Base-by-base conservation (phyloP, 2,797 vertebrate genomes). In the Perodicticus potto region DNA sequence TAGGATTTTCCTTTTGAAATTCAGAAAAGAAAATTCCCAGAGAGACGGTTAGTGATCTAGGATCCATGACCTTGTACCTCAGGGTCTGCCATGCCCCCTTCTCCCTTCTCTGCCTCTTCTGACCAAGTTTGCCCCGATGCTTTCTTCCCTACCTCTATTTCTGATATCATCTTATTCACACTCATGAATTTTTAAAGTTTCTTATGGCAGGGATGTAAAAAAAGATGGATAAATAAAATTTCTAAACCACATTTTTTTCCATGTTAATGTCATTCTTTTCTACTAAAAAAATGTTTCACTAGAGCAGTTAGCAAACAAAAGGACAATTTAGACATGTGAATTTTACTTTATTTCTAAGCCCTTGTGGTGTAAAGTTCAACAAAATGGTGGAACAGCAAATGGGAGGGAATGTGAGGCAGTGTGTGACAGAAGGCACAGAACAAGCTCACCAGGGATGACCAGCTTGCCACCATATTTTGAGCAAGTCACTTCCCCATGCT, bases 251-350 rank as follows among this genome's bases (percentile, higher is more conserved):
- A 37, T 91, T 82, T 74, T 85, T 80, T 74, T 85, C 76, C n/a
- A 53, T 91, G 85, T 82, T 29, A 63, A 16, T 82, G 40, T 69
- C 72, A 29, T 88, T 20, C 16, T 96, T 91, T 89, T 86, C 67
- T 77, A 74, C 43, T 70, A 23, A 37, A 91, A 91, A 91, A 93
- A 40, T 19, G 53, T 84, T 89, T 94, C 86, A 17, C 63, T 53
- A 77, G 53, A 59, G 19, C 59, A 93, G 32, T 27, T 73, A 86
- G 32, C 17, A 87, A 95, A 91, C 73, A 94, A 85, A 94, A 78
- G 17, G 34, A 83, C 25, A 57, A 55, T 34, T n/a, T 78, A 17
- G 19, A 34, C 17, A 0, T 29, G 4, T 81, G 20, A 89, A 61
- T 69, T 83, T 86, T 25, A 43, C 59, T 74, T 94, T 65, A 61